Percentiles rank a stretch among this genome's conserved stretches.
Conservation (phyloP, 1,140 invertebrate species). For the Drosophila ananassae region DNA sequence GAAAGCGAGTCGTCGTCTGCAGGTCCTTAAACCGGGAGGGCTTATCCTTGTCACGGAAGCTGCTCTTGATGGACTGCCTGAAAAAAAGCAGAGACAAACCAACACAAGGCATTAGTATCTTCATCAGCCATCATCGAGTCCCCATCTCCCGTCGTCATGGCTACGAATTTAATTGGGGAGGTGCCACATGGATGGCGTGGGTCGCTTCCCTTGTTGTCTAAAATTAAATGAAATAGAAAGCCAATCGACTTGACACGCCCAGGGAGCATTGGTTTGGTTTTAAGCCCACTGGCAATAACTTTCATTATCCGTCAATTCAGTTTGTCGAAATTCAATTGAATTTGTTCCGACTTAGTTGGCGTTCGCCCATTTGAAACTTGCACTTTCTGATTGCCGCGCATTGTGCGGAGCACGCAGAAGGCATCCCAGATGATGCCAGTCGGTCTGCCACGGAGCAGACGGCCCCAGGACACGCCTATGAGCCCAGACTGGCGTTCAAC, state of each 20-base stretch:
- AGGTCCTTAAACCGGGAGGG: conserved; percentile 86
- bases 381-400: conserved; percentile 50
- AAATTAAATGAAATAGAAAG: conserved; percentile 16
- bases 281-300: conserved; percentile 21
- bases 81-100: background rate
- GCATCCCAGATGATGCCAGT: conserved; percentile 22
- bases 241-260: conserved; percentile 21
- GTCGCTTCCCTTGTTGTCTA: background rate
- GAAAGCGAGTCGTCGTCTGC: conserved; percentile 86
- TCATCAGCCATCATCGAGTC: background rate
- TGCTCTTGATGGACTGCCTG: conserved; percentile 85
- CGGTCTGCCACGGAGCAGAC: conserved; percentile 24
- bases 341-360: conserved; percentile 28
- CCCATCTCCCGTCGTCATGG: background rate
- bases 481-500: conserved; percentile 26
- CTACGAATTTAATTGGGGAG: conserved; percentile 27
- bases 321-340: conserved; percentile 38
- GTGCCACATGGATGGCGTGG: background rate
- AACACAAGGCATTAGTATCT: background rate
- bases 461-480: conserved; percentile 38
- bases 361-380: conserved; percentile 15
- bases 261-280: conserved; percentile 14
- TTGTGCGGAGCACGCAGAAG: conserved; percentile 20
- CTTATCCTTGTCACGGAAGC: conserved; percentile 87
- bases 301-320: conserved; percentile 42